Evolutionary conservation across 1,140 invertebrate species (phyloP).

Genomic region (Steinernema khuongi): DNA sequence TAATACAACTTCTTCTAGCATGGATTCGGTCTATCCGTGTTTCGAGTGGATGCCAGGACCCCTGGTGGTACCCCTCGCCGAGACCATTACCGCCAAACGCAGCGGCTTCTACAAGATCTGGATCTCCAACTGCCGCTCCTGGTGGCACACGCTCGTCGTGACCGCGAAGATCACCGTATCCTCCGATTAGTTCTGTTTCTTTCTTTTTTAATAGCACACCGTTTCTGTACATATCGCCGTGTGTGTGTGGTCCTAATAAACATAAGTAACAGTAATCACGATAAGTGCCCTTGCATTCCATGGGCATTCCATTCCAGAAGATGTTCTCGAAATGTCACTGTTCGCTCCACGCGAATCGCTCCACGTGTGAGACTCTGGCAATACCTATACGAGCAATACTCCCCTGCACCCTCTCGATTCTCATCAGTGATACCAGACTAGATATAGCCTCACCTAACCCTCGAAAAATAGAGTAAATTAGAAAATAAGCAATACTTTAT

Average conservation of each 20-base stretch:
- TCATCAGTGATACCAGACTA: too few species aligned
- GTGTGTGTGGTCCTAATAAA: not conserved
- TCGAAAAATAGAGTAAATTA: too few species aligned
- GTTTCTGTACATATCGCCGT: not conserved
- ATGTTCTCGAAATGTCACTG: too few species aligned
- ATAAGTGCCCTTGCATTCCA: too few species aligned
- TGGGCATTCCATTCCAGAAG: too few species aligned
- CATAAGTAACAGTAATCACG: not conserved
- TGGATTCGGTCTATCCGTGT: constrained; percentile 36
- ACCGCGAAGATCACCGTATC: not conserved
- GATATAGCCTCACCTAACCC: too few species aligned
- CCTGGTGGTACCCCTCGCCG: constrained; percentile 31
- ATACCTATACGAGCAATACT: too few species aligned
- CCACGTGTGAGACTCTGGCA: too few species aligned
- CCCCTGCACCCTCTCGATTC: too few species aligned
- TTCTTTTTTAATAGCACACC: not conserved
- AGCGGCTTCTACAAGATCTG: constrained; percentile 38
- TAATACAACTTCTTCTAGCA: constrained; percentile 26
- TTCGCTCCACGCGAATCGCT: too few species aligned
- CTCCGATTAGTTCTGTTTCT: not conserved
- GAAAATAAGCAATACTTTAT: too few species aligned
- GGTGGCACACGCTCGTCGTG: constrained; percentile 41
- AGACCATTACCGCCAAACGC: constrained; percentile 25
- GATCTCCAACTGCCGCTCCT: constrained; percentile 38
- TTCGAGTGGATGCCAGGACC: constrained; percentile 41